Evolutionary conservation across 2,888 invertebrate genomes (phyloP).

Genomic region (Pyrgus malvae): DNA sequence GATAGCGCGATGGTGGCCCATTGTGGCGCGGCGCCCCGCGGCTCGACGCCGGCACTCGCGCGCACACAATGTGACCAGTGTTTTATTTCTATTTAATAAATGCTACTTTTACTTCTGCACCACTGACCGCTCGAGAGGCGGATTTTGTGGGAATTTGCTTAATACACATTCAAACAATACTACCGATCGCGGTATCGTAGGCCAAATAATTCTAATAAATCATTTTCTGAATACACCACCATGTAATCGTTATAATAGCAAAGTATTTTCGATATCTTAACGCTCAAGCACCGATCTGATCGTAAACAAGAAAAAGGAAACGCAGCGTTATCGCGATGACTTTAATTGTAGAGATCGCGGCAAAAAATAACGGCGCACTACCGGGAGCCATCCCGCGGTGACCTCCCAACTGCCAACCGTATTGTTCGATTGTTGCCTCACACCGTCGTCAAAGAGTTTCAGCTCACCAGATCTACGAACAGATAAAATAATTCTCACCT

Average conservation of each 20-base stretch:
- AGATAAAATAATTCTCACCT: conserved; percentile 80
- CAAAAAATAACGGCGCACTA: conserved; percentile 66
- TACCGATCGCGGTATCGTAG: neutral
- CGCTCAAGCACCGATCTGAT: conserved; percentile 5
- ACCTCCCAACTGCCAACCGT: conserved; percentile 53
- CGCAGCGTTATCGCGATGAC: conserved; percentile 53
- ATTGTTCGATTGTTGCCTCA: conserved; percentile 61
- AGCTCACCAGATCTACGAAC: conserved; percentile 56
- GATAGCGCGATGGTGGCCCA: conserved; percentile 79
- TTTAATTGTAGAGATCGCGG: conserved; percentile 59
- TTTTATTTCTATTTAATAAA: conserved; percentile 73
- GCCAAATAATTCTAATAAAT: conserved; percentile 9
- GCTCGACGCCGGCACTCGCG: conserved; percentile 50
- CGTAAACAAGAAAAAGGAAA: conserved; percentile 47
- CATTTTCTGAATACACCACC: conserved; percentile 39
- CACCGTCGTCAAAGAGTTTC: conserved; percentile 74
- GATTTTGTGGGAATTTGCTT: conserved; percentile 67
- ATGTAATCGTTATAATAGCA: conserved; percentile 22
- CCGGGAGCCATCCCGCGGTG: conserved; percentile 57
- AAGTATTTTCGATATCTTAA: neutral
- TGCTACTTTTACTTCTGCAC: conserved; percentile 67
- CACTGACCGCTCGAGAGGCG: conserved; percentile 64
- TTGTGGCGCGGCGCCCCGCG: conserved; percentile 65
- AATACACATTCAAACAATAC: conserved; percentile 26
- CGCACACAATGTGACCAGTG: conserved; percentile 60